phyloP scores from a whole-genome alignment of 2,797 vertebrate species.

The Spinus olivaceus region DNA sequence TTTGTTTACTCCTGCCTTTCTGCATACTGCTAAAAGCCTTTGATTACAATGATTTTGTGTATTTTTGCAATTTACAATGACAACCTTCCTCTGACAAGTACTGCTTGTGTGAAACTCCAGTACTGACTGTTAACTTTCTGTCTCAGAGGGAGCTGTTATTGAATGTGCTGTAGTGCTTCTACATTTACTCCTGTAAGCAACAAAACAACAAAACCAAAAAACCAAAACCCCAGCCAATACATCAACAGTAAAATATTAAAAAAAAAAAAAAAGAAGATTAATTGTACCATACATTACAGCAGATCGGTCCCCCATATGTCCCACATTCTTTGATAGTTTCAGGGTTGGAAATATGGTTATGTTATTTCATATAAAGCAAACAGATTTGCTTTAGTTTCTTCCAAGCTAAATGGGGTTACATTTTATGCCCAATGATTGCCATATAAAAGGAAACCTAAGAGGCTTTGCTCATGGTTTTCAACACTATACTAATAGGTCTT shows the following conservation, averaged over 20 bases:
- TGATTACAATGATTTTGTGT: not conserved
- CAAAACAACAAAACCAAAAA: not conserved
- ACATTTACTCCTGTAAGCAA: not conserved
- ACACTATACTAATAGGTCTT: not conserved
- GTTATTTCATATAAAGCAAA: not conserved
- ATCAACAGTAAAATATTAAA: not conserved
- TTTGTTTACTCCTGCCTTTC: not conserved
- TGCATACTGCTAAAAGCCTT: not conserved
- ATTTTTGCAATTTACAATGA: not conserved
- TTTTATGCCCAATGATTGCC: not conserved
- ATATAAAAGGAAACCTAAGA: not conserved
- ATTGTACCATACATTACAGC: not conserved
- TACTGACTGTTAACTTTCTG: not conserved
- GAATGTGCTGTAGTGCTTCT: not conserved
- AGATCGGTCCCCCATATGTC: not conserved
- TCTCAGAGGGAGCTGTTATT: not conserved
- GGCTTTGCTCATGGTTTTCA: not conserved
- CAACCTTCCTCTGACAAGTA: not conserved
- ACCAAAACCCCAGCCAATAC: accelerated
- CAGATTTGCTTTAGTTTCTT: not conserved
- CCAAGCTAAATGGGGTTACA: not conserved
- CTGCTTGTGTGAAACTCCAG: not conserved
- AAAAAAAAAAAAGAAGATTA: not conserved
- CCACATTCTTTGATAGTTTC: not conserved
- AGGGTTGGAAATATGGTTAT: not conserved